Conservation (phyloP, 2,888 invertebrate genomes). For the Drosophila stalkeri region DNA sequence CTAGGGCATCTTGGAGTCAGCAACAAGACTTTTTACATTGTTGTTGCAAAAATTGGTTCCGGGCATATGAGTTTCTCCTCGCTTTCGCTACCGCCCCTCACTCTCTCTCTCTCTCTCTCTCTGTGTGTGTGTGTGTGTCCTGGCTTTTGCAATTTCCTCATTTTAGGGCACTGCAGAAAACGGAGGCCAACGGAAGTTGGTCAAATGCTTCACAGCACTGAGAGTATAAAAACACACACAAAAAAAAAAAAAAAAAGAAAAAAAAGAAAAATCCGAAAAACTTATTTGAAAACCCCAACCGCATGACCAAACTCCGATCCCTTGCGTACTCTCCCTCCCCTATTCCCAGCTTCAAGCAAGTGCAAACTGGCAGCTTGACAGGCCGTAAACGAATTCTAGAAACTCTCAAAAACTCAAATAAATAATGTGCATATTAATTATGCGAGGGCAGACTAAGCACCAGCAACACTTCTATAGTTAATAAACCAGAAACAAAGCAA, state of each 20-base stretch:
- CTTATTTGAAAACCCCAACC: constrained; percentile 31
- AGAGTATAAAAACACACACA: constrained; percentile 12
- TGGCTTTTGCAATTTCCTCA: constrained; percentile 56
- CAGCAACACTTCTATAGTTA: constrained; percentile 8
- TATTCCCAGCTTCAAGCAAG: neutral
- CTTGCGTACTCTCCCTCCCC: neutral
- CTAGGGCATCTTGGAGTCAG: constrained; percentile 24
- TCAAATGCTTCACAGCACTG: constrained; percentile 50
- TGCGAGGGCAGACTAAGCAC: constrained; percentile 4
- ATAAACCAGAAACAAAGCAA: neutral
- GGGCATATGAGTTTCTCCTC: constrained; percentile 11
- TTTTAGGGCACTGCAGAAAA: constrained; percentile 37
- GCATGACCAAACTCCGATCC: constrained; percentile 23
- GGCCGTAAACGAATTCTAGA: constrained; percentile 15
- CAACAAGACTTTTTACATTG: constrained; percentile 4
- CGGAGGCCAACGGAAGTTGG: constrained; percentile 52
- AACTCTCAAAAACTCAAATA: constrained; percentile 21
- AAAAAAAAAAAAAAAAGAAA: neutral
- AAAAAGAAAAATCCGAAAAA: constrained; percentile 2
- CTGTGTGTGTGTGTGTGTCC: constrained; percentile 21
- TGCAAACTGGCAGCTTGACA: constrained; percentile 17
- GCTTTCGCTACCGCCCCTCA: neutral
- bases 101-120: neutral
- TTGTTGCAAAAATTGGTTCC: constrained; percentile 42
- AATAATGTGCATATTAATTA: constrained; percentile 50